Evolutionary conservation across 2,113 vertebrate genomes (phyloP).

Genomic region (Sceloporus tristichus): DNA sequence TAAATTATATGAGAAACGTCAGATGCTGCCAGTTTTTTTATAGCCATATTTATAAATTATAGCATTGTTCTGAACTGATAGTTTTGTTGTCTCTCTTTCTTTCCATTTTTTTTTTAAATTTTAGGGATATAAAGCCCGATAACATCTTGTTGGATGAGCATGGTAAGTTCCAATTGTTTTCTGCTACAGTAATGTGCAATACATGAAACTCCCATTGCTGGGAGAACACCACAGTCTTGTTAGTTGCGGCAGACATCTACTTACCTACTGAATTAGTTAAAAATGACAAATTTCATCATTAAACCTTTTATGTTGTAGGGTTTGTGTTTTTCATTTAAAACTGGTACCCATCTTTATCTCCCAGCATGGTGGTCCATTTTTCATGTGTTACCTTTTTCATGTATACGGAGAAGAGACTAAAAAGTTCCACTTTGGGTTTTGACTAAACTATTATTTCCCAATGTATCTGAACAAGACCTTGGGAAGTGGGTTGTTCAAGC

Average conservation of each 20-base stretch:
- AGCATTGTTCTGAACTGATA: constrained; percentile 27
- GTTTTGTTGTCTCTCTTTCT: neutral
- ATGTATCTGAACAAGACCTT: too few species aligned
- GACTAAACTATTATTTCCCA: neutral
- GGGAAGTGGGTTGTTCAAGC: too few species aligned
- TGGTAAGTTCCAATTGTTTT: constrained; percentile 80
- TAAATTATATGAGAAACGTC: neutral
- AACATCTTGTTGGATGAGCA: constrained; percentile 98
- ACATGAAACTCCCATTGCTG: fast-evolving
- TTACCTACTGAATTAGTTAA: neutral
- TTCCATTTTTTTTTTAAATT: constrained; percentile 49
- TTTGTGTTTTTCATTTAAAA: neutral
- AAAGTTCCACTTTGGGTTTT: neutral
- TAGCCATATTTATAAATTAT: fast-evolving
- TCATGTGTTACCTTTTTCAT: neutral
- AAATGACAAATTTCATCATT: neutral
- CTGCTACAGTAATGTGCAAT: fast-evolving
- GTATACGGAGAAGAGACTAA: neutral
- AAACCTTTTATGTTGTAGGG: neutral
- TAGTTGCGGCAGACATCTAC: fast-evolving
- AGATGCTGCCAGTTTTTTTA: neutral
- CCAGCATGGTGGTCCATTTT: neutral
- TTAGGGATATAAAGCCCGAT: constrained; percentile 98
- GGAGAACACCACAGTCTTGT: neutral
- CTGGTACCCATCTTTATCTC: neutral